Evolutionary conservation across 2,797 vertebrate species (phyloP).

Genomic region (Xenentodon cancila): DNA sequence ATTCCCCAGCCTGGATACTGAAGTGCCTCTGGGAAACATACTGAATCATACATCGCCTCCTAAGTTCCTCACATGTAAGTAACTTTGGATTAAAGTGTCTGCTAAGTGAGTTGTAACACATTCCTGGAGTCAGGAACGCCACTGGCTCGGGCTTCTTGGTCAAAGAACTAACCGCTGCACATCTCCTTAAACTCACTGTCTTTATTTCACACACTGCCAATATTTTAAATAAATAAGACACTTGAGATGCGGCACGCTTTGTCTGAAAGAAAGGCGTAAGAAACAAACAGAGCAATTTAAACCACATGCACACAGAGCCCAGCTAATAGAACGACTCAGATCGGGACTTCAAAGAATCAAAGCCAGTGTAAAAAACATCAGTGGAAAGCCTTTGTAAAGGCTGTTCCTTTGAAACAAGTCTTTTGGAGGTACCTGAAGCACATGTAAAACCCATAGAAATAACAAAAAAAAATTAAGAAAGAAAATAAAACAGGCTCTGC

Average conservation of each 20-base stretch:
- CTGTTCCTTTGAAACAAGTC: no score
- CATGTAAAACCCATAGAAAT: no score
- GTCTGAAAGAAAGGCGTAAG: conserved; percentile 13
- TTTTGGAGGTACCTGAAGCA: no score
- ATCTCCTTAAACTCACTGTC: conserved; percentile 24
- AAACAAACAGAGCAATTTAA: conserved; percentile 29
- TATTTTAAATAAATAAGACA: conserved; percentile 33
- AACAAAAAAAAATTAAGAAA: no score
- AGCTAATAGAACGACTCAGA: conserved; percentile 39
- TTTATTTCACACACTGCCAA: conserved; percentile 26
- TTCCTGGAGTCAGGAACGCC: not conserved
- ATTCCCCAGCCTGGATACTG: not conserved
- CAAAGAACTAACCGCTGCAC: conserved; percentile 27
- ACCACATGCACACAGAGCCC: conserved; percentile 12
- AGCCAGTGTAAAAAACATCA: conserved; percentile 24
- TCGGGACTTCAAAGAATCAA: conserved; percentile 52
- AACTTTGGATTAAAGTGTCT: conserved; percentile 1
- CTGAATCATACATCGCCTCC: not conserved
- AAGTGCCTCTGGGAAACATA: not conserved
- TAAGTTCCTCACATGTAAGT: conserved; percentile 1
- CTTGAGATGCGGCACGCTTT: conserved; percentile 13
- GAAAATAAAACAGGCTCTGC: no score
- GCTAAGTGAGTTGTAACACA: not conserved
- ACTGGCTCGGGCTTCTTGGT: not conserved
- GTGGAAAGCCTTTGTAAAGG: no score